phyloP scores from a whole-genome alignment of 2,797 vertebrate genomes.

The Hoplostethus mediterraneus region DNA sequence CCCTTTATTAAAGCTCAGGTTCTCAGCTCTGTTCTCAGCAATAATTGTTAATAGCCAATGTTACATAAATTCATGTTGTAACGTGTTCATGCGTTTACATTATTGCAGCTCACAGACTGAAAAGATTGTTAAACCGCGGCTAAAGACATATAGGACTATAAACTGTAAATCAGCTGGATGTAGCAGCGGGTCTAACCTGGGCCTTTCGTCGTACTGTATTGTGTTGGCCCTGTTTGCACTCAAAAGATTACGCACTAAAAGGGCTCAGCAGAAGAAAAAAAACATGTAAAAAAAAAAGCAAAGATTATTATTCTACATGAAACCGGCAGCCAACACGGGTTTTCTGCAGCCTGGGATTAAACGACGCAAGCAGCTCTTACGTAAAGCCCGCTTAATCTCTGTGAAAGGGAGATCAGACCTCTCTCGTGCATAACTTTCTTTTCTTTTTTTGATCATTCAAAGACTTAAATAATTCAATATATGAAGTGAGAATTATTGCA shows the following conservation, averaged over 20 bases:
- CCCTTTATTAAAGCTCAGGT: conserved; percentile 10
- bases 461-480: no score
- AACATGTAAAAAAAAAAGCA: conserved; percentile 19
- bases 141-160: no score
- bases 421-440: conserved; percentile 5
- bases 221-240: conserved; percentile 40
- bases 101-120: not conserved
- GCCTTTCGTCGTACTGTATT: conserved; percentile 36
- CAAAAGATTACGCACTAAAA: conserved; percentile 51
- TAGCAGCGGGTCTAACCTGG: conserved; percentile 11
- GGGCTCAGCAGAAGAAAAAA: conserved; percentile 25
- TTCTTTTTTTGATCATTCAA: no score
- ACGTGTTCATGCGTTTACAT: conserved; percentile 8
- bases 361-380: conserved; percentile 62
- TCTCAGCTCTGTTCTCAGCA: conserved; percentile 8
- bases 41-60: not conserved
- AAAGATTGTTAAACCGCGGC: not conserved
- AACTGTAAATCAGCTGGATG: no score
- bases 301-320: conserved; percentile 67
- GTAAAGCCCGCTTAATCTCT: conserved; percentile 73
- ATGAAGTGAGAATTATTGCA: no score
- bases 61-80: conserved; percentile 43
- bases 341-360: conserved; percentile 71
- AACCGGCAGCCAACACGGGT: conserved; percentile 40
- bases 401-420: conserved; percentile 43